phyloP scores from a whole-genome alignment of 2,888 invertebrate genomes.

The Syritta pipiens region DNA sequence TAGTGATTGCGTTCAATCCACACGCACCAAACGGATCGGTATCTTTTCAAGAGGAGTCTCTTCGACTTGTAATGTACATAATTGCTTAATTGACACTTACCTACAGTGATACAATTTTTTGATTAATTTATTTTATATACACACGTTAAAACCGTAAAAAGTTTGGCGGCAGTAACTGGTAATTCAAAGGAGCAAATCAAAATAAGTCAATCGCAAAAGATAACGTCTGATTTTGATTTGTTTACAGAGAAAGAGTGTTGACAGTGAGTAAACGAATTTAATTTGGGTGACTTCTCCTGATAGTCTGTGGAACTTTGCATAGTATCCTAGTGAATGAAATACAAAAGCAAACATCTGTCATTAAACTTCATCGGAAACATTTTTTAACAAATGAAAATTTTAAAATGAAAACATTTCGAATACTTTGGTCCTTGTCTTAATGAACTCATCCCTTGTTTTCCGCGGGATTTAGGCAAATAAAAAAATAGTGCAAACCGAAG shows the following conservation, averaged over 20 bases:
- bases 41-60: conserved; percentile 22
- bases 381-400: too few species aligned
- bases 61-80: conserved; percentile 50
- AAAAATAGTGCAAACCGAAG: too few species aligned
- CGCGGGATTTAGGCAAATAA: too few species aligned
- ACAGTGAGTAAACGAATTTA: background rate
- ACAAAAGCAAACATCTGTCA: too few species aligned
- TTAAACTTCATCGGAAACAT: too few species aligned
- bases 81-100: conserved; percentile 63
- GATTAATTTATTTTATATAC: conserved; percentile 46
- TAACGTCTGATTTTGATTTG: conserved; percentile 27
- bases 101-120: conserved; percentile 41
- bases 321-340: too few species aligned
- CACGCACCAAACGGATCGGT: conserved; percentile 19
- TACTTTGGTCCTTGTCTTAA: too few species aligned
- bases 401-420: too few species aligned
- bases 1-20: conserved; percentile 7
- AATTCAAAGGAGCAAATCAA: conserved; percentile 36
- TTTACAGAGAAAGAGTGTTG: conserved; percentile 1
- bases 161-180: conserved; percentile 16
- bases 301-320: too few species aligned
- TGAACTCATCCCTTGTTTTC: too few species aligned
- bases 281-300: too few species aligned
- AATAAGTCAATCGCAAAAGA: conserved; percentile 19
- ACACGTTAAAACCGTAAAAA: conserved; percentile 1